A percentile compares a stretch with the other conserved stretches of the same genome.
Conservation (phyloP, 2,888 invertebrate genomes). For the Acholoe squamosa region DNA sequence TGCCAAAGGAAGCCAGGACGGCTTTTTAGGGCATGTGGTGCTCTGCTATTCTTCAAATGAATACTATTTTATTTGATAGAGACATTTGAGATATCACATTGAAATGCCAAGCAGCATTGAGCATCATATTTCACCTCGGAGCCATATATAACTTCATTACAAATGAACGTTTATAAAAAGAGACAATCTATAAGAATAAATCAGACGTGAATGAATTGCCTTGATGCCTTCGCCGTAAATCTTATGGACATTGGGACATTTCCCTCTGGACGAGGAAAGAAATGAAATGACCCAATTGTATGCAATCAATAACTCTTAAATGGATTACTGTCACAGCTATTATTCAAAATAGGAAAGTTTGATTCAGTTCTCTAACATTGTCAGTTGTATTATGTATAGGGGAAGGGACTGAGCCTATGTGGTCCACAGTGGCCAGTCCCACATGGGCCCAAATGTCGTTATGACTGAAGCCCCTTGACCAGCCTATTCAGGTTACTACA, state of each 20-base stretch:
- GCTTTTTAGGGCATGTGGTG: background rate
- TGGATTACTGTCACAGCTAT: background rate
- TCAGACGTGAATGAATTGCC: slow-evolving; percentile 18
- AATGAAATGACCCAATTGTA: background rate
- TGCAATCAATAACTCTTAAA: slow-evolving; percentile 19
- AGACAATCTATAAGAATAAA: slow-evolving; percentile 3
- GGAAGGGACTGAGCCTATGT: too few relatives aligned
- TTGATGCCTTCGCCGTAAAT: background rate
- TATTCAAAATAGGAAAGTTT: background rate
- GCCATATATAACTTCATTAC: background rate
- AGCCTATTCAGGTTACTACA: background rate
- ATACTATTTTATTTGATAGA: background rate
- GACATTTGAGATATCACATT: background rate
- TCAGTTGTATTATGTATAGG: too few relatives aligned
- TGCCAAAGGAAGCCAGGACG: background rate
- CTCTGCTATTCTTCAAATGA: slow-evolving; percentile 20
- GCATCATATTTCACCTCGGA: background rate
- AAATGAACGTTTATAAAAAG: background rate
- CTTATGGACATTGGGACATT: background rate
- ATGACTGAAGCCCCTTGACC: too few relatives aligned
- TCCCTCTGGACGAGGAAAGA: background rate
- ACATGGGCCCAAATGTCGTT: too few relatives aligned
- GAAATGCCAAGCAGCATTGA: background rate
- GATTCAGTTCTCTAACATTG: too few relatives aligned
- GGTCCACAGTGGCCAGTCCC: too few relatives aligned